Percentiles rank a stretch among this genome's conserved stretches.
Evolutionary conservation across 2,797 vertebrate species (phyloP).

Genomic region (Sparidentex hasta): DNA sequence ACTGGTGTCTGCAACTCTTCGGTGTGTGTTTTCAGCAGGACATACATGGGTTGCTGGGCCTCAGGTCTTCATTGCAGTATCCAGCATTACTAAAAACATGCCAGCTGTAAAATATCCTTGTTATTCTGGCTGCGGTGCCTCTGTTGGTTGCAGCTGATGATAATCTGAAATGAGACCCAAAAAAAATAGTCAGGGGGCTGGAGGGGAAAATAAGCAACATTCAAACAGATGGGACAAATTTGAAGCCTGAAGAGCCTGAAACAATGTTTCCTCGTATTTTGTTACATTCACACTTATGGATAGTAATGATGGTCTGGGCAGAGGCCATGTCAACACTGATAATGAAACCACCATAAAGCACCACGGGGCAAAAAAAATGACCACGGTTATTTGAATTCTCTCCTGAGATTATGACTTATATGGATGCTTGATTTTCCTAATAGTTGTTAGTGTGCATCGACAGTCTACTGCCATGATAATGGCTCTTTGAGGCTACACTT

Average conservation of each 20-base stretch:
- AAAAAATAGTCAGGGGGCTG: conserved; percentile 23
- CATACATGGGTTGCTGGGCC: conserved; percentile 26
- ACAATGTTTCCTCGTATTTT: conserved; percentile 11
- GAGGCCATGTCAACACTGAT: too few relatives aligned
- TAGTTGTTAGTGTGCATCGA: not conserved
- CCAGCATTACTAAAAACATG: conserved; percentile 29
- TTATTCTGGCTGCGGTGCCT: conserved; percentile 1
- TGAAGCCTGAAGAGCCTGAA: not conserved
- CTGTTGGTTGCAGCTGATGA: conserved; percentile 13
- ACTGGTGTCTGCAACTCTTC: conserved; percentile 46
- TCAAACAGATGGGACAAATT: not conserved
- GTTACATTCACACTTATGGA: not conserved
- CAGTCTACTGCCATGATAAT: not conserved
- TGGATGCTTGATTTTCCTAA: not conserved
- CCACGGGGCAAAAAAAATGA: not conserved
- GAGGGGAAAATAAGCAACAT: not conserved
- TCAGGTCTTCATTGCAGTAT: conserved; percentile 49
- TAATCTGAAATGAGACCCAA: conserved; percentile 52
- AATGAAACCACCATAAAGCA: not conserved
- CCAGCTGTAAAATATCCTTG: conserved; percentile 14
- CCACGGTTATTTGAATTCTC: not conserved
- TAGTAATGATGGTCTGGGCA: not conserved
- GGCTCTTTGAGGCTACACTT: too few relatives aligned
- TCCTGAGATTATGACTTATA: not conserved
- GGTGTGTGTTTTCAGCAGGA: conserved; percentile 35